Evolutionary conservation across 2,888 invertebrate species (phyloP).

Genomic region (Coremacera marginata): DNA sequence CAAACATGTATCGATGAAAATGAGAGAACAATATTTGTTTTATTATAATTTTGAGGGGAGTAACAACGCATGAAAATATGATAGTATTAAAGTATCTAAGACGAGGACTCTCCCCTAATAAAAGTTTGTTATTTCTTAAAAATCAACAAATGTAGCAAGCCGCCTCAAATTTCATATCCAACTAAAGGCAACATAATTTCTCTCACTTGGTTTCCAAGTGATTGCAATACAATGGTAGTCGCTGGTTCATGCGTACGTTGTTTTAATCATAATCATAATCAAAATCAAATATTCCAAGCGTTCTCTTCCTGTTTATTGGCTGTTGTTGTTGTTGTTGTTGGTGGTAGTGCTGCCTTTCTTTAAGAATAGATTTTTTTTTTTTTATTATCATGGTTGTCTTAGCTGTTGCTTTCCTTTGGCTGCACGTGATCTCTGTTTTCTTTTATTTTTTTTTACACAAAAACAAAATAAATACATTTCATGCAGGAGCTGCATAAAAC

Average conservation of each 20-base stretch:
- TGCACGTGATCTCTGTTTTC: not conserved
- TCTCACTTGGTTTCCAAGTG: not conserved
- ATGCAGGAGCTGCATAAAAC: no score
- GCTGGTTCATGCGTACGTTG: not conserved
- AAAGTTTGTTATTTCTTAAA: no score
- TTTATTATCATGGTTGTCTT: not conserved
- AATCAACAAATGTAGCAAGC: not conserved
- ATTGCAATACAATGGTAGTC: no score
- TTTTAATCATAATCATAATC: slow-evolving; percentile 36
- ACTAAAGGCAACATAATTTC: not conserved
- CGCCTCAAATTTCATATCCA: slow-evolving; percentile 12
- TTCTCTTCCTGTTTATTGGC: slow-evolving; percentile 51
- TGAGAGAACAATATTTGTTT: no score
- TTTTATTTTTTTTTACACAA: not conserved
- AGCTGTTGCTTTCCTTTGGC: not conserved
- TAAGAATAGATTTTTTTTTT: slow-evolving; percentile 16
- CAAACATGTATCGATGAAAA: no score
- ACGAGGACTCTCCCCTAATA: no score
- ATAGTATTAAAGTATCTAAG: no score
- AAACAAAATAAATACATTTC: no score
- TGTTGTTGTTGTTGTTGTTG: not conserved
- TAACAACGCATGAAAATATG: no score
- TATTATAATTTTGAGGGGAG: no score
- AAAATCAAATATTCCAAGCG: slow-evolving; percentile 51
- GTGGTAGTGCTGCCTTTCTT: slow-evolving; percentile 12